Evolutionary conservation across 1,140 invertebrate genomes (phyloP).

Genomic region (Whitmania pigra): DNA sequence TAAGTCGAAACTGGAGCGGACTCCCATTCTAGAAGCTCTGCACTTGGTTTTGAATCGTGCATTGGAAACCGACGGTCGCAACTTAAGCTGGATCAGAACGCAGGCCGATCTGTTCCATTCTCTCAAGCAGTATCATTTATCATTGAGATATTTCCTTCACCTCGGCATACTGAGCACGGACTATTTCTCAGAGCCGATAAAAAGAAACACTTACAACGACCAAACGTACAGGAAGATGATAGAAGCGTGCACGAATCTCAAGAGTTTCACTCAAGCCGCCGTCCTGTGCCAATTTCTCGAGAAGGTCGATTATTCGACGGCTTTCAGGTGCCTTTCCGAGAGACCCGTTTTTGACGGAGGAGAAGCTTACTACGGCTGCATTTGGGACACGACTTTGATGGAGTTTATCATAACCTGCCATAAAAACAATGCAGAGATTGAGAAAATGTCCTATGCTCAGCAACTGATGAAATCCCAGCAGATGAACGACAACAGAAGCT

Average conservation of each 20-base stretch:
- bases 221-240: conserved; percentile 63
- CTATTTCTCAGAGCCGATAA: conserved; percentile 64
- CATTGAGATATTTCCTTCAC: conserved; percentile 74
- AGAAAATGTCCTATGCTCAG: too few relatives aligned
- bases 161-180: conserved; percentile 67
- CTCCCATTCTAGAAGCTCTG: conserved; percentile 55
- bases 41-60: conserved; percentile 56
- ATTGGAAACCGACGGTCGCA: conserved; percentile 57
- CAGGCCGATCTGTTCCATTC: conserved; percentile 72
- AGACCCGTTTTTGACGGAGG: conserved; percentile 53
- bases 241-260: conserved; percentile 70
- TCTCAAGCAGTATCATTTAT: conserved; percentile 59
- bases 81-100: conserved; percentile 65
- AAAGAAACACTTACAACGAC: conserved; percentile 58
- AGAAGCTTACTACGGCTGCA: conserved; percentile 83
- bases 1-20: conserved; percentile 32
- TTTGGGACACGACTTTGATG: conserved; percentile 85
- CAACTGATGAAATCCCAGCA: too few relatives aligned
- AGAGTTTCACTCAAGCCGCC: conserved; percentile 78
- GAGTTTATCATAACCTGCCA: conserved; percentile 61
- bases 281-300: conserved; percentile 84
- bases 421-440: too few relatives aligned
- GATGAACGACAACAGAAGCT: too few relatives aligned
- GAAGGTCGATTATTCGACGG: conserved; percentile 76
- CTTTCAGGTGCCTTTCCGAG: conserved; percentile 71